Evolutionary conservation across 2,113 vertebrate species (phyloP).

Genomic region (Heterocephalus glaber): DNA sequence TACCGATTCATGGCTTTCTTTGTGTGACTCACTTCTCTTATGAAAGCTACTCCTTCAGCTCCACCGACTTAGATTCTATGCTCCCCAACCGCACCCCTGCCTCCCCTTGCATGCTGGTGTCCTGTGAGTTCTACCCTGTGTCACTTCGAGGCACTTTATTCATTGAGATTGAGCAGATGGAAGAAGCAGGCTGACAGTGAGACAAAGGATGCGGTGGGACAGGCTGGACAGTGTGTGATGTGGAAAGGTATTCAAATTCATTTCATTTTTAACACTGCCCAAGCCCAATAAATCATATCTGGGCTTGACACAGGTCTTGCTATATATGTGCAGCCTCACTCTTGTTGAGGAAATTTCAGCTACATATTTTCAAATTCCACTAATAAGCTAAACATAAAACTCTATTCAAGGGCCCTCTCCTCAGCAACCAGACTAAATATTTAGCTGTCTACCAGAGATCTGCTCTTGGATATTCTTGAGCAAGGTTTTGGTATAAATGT

Average conservation of each 20-base stretch:
- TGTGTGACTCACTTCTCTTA: not conserved
- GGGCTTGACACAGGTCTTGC: not conserved
- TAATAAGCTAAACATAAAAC: conserved; percentile 50
- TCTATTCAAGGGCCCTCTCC: not conserved
- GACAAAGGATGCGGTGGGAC: not conserved
- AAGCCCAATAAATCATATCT: not conserved
- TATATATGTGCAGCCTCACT: not conserved
- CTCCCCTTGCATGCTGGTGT: not conserved
- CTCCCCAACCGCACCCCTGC: fast-evolving
- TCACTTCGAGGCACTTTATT: not conserved
- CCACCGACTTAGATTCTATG: not conserved
- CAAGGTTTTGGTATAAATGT: conserved; percentile 13
- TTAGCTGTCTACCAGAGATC: not conserved
- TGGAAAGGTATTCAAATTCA: not conserved
- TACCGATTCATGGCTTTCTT: not conserved
- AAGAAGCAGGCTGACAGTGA: not conserved
- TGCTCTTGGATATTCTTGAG: not conserved
- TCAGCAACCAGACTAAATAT: conserved; percentile 32
- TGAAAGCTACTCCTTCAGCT: not conserved
- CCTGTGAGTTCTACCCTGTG: not conserved
- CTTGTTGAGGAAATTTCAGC: not conserved
- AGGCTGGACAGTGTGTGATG: not conserved
- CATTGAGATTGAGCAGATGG: not conserved
- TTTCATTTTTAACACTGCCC: not conserved
- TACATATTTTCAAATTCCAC: not conserved